Base-by-base conservation (phyloP, 2,797 vertebrate species). In the Schizopygopsis pylzovi region DNA sequence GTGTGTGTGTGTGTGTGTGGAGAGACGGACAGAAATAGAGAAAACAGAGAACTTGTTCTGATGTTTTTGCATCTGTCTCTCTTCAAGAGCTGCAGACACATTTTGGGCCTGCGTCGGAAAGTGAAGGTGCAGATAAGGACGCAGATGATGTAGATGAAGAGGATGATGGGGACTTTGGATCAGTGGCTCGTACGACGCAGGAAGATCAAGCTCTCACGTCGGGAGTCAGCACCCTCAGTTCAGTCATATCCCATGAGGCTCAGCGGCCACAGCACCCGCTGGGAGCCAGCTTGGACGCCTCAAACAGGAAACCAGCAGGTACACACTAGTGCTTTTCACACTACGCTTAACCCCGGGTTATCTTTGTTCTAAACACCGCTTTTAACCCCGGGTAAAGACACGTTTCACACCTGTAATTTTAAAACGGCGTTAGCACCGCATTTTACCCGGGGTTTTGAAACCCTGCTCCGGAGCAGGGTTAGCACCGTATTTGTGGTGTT, bases 231-330 rank as follows among this genome's bases (percentile, higher is more conserved):
- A 89, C 92, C 0, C 82, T 93, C 0, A 93, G 92, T 85, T 93
- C 95, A 0, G 72, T 87, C 78, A 90, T 91, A 83, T 93, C 93
- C 33, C 94, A 93, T 0, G 95, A 97, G 47, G 88, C 91, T n/a
- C 95, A 96, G 86, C 93, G 94, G 56, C 89, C 91, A 1, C 93
- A 93, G 39, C 93, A 95, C 76, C 95, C 94, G 0, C 93, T 97
- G 67, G 95, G 92, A 18, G 89, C 93, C 97, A 98, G 91, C 90
- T 98, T 86, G 93, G 91, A 37, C 94, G 94, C 5, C 94, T 99
- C 67, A 97, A 96, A 90, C 95, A 96, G 39, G 95, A 97, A 91
- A 97, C 95, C 1, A 95, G 92, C 93, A 96, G 97, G 98, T 99
- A 90, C n/a, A 37, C 10, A 16, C n/a, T 33, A 33, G 33, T 2